These are phyloP conservation scores for Eupithecia subfuscata DNA, from an alignment of 2,888 invertebrate species.

Conservation along the genomic window DNA sequence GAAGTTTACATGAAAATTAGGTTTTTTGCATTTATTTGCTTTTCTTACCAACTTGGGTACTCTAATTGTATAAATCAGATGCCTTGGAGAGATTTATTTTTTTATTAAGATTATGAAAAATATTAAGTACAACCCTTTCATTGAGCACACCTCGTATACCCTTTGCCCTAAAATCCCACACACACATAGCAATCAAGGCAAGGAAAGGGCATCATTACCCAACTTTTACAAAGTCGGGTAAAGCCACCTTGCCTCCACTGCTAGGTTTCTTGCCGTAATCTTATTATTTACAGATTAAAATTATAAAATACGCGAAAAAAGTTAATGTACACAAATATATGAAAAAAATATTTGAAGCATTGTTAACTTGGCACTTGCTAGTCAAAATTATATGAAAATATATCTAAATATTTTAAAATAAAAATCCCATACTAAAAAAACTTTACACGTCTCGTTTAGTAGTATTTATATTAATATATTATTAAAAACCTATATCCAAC, in stretches of 20 bases:
- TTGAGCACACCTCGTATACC: constrained; percentile 66
- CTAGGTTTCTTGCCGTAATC: constrained; percentile 63
- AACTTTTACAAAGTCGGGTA: constrained; percentile 23
- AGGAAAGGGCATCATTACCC: constrained; percentile 44
- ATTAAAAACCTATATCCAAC: constrained; percentile 24
- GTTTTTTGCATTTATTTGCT: background rate
- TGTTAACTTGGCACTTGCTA: constrained; percentile 70
- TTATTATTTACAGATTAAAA: constrained; percentile 54
- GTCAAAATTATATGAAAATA: constrained; percentile 44
- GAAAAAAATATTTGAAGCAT: constrained; percentile 16
- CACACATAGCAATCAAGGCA: constrained; percentile 79
- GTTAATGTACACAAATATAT: constrained; percentile 21
- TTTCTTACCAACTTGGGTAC: background rate
- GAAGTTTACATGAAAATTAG: background rate
- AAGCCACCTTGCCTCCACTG: constrained; percentile 69
- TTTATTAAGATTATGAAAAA: constrained; percentile 40
- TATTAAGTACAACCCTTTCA: constrained; percentile 57
- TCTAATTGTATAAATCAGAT: background rate
- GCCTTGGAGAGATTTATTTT: background rate
- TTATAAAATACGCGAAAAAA: constrained; percentile 24
- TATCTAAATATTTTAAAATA: constrained; percentile 1
- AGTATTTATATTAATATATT: constrained; percentile 17
- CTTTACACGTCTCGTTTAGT: constrained; percentile 12
- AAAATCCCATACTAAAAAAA: background rate
- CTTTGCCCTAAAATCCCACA: constrained; percentile 57